Evolutionary conservation across 2,888 invertebrate genomes (phyloP).

Genomic region (Proisotoma minuta): DNA sequence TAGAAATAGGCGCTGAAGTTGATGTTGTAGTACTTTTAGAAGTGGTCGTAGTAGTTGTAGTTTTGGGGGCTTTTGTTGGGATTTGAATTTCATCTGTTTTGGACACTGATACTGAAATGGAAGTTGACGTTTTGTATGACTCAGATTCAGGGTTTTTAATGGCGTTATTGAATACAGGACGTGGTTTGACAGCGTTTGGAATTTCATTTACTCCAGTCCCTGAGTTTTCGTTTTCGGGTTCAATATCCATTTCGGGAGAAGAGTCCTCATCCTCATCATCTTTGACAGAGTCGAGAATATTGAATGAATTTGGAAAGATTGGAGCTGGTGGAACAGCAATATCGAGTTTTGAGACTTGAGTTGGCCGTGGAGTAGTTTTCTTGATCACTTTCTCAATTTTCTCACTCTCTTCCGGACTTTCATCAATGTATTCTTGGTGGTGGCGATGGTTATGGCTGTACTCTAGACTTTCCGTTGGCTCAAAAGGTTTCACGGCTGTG

Average conservation of each 20-base stretch:
- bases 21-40: constrained; percentile 16
- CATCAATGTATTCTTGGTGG: not conserved
- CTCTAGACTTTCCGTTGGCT: constrained; percentile 37
- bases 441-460: not conserved
- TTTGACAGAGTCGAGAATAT: constrained; percentile 29
- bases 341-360: constrained; percentile 5
- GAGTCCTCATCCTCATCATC: constrained; percentile 17
- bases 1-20: constrained; percentile 19
- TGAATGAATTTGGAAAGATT: constrained; percentile 35
- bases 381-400: constrained; percentile 5
- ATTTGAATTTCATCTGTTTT: constrained; percentile 2
- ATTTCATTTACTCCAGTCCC: not conserved
- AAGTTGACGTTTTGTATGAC: constrained; percentile 27
- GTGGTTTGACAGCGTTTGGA: not conserved
- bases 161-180: constrained; percentile 19
- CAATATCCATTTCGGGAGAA: not conserved
- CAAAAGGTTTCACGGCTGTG: constrained; percentile 36
- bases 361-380: not conserved
- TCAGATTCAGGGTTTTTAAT: constrained; percentile 1
- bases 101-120: constrained; percentile 35
- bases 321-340: constrained; percentile 28
- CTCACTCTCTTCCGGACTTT: constrained; percentile 2
- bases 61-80: constrained; percentile 13
- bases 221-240: constrained; percentile 2
- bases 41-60: constrained; percentile 15